Base-by-base conservation (phyloP, 2,888 invertebrate genomes). In the Lobophora halterata region DNA sequence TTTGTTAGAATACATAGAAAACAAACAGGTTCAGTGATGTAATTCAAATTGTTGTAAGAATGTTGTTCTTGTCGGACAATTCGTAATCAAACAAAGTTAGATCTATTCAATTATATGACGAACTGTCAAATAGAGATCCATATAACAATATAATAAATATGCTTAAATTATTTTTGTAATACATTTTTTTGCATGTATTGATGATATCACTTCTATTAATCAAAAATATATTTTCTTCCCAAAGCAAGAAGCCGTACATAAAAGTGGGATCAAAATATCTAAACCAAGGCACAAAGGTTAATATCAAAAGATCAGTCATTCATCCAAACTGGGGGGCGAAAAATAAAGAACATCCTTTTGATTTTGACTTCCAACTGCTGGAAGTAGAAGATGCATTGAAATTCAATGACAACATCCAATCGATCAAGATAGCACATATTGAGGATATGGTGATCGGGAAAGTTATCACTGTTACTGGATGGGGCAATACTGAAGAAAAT, bases 401-500 rank as follows among this genome's bases (percentile, higher is more conserved):
- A 3, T 79, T 70, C 9, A 66, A 68, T 24, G 74, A 77, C 0
- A 77, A 71, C 5, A 46, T 78, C 0, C 80, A 80, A 31, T 70
- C 87, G 0, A 58, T 87, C 0, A 81, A 79, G 44, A 46, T 88
- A n/a, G 87, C 73, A 0, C 72, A 69, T 28, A 71, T 80, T 0
- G 73, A 81, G 41, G 86, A 87, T 23, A 80, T 87, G 80, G 67
- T 73, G 0, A 73, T 80, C 25, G 88, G 86, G 0, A 81, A 78
- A 46, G 65, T 81, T 0, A 47, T 86, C 0, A 77, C 80, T 0
- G 86, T 86, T 0, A 79, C 85, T 17, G 88, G 88, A 10, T 88
- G 88, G 88, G 86, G 87, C 0, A 80, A 81, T 16, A 83, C 81
- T 2, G 66, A 72, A 7, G 85, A 86, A 54, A 79, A 81, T 52